These are phyloP conservation scores for Pardalotus punctatus DNA, from an alignment of 2,113 vertebrate species.

Conservation along the genomic window DNA sequence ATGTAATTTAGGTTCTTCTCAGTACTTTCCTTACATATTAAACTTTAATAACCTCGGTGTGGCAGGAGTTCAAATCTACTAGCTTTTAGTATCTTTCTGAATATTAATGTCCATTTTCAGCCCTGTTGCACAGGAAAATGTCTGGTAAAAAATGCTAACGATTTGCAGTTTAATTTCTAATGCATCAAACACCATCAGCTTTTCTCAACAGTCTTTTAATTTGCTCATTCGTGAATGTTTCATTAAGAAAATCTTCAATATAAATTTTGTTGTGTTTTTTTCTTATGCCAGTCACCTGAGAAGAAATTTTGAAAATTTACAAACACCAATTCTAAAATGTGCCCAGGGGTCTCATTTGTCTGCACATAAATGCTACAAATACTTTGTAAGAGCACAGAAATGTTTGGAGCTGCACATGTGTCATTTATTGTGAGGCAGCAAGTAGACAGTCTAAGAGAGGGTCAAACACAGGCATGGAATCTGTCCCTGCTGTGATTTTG, in stretches of 20 bases:
- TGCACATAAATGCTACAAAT: constrained; percentile 2
- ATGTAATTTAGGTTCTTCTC: background rate
- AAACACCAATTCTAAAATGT: background rate
- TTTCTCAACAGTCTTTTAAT: background rate
- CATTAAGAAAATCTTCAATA: background rate
- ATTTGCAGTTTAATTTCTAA: background rate
- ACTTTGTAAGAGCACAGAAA: background rate
- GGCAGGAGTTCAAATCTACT: background rate
- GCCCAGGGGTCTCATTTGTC: background rate
- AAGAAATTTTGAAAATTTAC: background rate
- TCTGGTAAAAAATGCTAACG: background rate
- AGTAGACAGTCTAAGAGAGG: background rate
- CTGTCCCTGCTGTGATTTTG: constrained; percentile 23
- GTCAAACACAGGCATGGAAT: constrained; percentile 32
- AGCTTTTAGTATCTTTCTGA: background rate
- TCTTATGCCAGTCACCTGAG: constrained; percentile 15
- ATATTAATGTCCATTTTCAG: background rate
- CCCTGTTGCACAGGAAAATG: background rate
- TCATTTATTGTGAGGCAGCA: background rate
- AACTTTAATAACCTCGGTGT: background rate
- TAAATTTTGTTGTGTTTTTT: background rate
- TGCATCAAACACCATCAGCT: background rate
- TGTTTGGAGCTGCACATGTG: background rate
- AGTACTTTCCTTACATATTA: background rate
- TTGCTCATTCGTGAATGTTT: background rate